Evolutionary conservation across 2,888 invertebrate genomes (phyloP).

Genomic region (Silvanus unidentatus): DNA sequence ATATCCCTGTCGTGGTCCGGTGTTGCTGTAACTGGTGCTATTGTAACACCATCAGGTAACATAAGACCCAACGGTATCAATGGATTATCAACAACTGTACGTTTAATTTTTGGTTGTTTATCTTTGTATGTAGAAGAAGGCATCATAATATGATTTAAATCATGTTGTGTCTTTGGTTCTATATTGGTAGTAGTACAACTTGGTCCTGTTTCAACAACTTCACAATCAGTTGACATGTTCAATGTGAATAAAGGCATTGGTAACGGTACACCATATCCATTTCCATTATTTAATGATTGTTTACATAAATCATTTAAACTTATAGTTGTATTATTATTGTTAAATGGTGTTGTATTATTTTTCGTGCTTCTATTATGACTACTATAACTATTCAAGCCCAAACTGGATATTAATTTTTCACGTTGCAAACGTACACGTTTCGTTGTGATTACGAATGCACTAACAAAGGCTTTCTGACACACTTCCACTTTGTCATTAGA

Average conservation of each 20-base stretch:
- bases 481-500: conserved; percentile 44
- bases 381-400: conserved; percentile 45
- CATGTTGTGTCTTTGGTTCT: conserved; percentile 22
- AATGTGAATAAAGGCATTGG: conserved; percentile 14
- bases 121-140: conserved; percentile 1
- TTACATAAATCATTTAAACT: too few species aligned
- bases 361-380: conserved; percentile 31
- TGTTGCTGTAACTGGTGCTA: conserved; percentile 44
- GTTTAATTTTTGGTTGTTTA: too few species aligned
- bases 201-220: conserved; percentile 8
- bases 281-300: too few species aligned
- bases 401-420: conserved; percentile 48
- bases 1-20: conserved; percentile 49
- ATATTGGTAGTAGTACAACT: conserved; percentile 10
- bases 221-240: conserved; percentile 4
- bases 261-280: conserved; percentile 3
- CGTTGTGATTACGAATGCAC: conserved; percentile 52
- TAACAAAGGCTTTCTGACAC: conserved; percentile 53
- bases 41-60: conserved; percentile 47
- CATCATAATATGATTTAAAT: conserved; percentile 16
- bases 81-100: conserved; percentile 38
- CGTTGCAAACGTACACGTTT: conserved; percentile 50
- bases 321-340: too few species aligned
- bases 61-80: conserved; percentile 45
- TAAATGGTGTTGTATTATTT: conserved; percentile 6